Evolutionary conservation across 2,797 vertebrate genomes (phyloP), one percentile per base, ranked within the genome.

Genomic region (Pterois miles): DNA sequence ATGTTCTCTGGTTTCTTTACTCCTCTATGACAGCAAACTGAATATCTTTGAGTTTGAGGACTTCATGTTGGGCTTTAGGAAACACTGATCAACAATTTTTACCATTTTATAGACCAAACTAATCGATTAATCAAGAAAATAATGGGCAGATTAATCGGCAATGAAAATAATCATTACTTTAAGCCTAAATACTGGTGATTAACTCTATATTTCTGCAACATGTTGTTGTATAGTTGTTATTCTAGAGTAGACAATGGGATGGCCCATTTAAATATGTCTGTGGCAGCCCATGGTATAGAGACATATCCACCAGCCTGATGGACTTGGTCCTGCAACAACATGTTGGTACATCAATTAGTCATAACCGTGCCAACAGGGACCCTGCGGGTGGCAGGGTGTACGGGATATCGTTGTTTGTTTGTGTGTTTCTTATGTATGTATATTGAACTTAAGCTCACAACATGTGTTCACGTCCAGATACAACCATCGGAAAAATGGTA

Each of bases 331-430:
- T 78, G 48, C 79, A 83, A 74, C 36, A 84, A 88, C 84, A 90
- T 82, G 81, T 86, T 84, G 74, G 59, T 53, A 31, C 78, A 91
- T 92, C 43, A 92, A 88, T 91, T 89, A 91, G 67, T 89, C 78
- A 91, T 88, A 74, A 56, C 71, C n/a, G 10, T 59, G 38, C 80
- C 73, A 78, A 76, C 73, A 31, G 62, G 48, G 59, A 63, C 25
- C 82, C 77, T 25, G 34, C 18, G 77, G 86, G 60, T 56, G 60
- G 65, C 34, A 46, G 58, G 22, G 16, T 56, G 29, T 43, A 22
- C 25, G 22, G 10, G 63, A 11, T 76, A 34, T 63, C 59, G 64
- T 50, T 62, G 27, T 79, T 48, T 48, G 18, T 48, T 64, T 27
- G 65, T 71, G 72, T 58, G 67, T 78, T 65, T 70, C 60, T 72